Evolutionary conservation across 2,797 vertebrate species (phyloP).

Genomic region (Artibeus lituratus): DNA sequence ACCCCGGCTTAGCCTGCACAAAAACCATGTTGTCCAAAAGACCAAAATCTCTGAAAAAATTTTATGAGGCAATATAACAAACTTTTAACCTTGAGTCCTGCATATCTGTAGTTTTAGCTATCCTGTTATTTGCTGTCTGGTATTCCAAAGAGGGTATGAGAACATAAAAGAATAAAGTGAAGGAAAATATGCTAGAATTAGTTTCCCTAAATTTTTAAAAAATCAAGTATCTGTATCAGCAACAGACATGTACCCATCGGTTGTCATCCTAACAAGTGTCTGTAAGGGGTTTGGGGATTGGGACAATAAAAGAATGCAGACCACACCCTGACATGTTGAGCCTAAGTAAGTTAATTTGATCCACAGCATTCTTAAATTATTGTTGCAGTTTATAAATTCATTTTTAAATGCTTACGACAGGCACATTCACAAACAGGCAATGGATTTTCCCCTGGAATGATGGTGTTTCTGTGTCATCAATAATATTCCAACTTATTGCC

Average conservation of each 20-base stretch:
- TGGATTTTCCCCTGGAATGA: background rate
- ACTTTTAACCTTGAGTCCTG: background rate
- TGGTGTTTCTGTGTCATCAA: background rate
- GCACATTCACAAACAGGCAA: accelerated
- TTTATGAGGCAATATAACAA: background rate
- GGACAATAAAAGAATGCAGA: background rate
- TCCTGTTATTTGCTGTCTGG: background rate
- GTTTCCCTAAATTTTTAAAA: background rate
- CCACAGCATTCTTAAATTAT: background rate
- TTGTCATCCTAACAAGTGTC: background rate
- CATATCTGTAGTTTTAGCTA: background rate
- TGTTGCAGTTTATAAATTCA: background rate
- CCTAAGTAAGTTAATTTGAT: background rate
- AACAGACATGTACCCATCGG: background rate
- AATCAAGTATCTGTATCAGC: background rate
- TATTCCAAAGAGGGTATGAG: background rate
- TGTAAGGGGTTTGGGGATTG: background rate
- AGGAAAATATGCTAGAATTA: background rate
- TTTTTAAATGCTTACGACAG: background rate
- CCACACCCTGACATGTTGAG: background rate
- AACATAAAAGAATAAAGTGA: background rate
- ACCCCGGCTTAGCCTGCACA: background rate
- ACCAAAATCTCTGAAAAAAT: background rate
- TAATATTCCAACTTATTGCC: background rate
- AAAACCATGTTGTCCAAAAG: background rate